A percentile compares a stretch with the other conserved stretches of the same genome.
Conservation (phyloP, 2,888 invertebrate genomes). For the Ichneumon xanthorius region DNA sequence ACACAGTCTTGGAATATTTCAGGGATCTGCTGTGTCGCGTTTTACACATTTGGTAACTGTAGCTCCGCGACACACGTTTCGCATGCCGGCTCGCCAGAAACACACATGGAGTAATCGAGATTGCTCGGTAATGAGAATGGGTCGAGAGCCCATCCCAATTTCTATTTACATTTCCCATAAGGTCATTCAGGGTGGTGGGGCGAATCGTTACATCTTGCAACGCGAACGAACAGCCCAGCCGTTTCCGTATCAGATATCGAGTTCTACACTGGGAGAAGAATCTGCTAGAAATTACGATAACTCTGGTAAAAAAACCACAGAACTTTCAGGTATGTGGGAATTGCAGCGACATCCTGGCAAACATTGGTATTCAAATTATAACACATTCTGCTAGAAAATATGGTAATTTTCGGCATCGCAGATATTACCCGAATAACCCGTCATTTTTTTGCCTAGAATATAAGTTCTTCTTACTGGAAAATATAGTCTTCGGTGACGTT, state of each 20-base stretch:
- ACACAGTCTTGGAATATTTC: constrained; percentile 42
- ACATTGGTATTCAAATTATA: too few species aligned
- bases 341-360: too few species aligned
- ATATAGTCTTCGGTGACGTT: too few species aligned
- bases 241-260: neutral
- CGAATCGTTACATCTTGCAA: neutral
- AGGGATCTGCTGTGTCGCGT: constrained; percentile 38
- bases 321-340: too few species aligned
- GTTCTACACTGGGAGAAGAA: neutral
- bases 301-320: too few species aligned
- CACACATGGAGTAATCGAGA: constrained; percentile 7
- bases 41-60: constrained; percentile 21
- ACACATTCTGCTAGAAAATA: too few species aligned
- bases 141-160: constrained; percentile 46
- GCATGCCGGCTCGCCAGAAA: neutral
- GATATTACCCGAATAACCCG: too few species aligned
- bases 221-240: neutral
- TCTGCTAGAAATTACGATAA: too few species aligned
- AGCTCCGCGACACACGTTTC: neutral
- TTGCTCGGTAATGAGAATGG: constrained; percentile 27
- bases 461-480: too few species aligned
- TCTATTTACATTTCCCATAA: constrained; percentile 51
- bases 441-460: too few species aligned
- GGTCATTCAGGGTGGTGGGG: neutral
- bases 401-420: too few species aligned